A percentile compares a stretch with the other conserved stretches of the same genome.
These are phyloP conservation scores for Operophtera brumata DNA, from an alignment of 2,888 invertebrate species.

Conservation along the genomic window DNA sequence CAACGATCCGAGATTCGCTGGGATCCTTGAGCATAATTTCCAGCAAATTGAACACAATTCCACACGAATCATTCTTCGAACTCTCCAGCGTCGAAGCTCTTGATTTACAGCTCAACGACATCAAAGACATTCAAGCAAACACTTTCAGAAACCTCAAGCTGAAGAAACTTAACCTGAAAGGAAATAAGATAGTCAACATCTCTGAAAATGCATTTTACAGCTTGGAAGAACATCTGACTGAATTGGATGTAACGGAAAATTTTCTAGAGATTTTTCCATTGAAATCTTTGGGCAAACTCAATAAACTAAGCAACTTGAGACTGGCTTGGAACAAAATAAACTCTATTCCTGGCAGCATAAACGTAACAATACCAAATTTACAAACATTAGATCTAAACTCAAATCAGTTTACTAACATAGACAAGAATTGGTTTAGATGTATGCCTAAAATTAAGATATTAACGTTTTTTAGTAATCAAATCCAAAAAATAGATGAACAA, in stretches of 20 bases:
- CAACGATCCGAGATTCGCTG: conserved; percentile 84
- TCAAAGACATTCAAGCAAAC: conserved; percentile 89
- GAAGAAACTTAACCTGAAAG: conserved; percentile 90
- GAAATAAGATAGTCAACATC: conserved; percentile 89
- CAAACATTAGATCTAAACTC: conserved; percentile 91
- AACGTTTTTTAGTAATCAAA: conserved; percentile 91
- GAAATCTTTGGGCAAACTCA: conserved; percentile 87
- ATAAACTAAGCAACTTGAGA: conserved; percentile 85
- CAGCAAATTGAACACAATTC: conserved; percentile 86
- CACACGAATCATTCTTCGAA: conserved; percentile 87
- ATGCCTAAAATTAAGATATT: conserved; percentile 90
- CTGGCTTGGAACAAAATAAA: conserved; percentile 92
- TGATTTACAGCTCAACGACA: conserved; percentile 92
- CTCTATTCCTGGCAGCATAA: conserved; percentile 86
- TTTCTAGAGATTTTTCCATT: conserved; percentile 91
- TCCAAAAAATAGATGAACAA: conserved; percentile 87
- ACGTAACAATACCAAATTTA: conserved; percentile 85
- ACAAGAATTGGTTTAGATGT: conserved; percentile 88
- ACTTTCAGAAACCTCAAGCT: conserved; percentile 91
- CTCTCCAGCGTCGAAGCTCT: conserved; percentile 86
- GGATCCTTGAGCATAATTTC: conserved; percentile 89
- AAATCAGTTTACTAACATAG: conserved; percentile 89
- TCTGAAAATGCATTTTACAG: conserved; percentile 92
- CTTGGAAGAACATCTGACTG: conserved; percentile 87
- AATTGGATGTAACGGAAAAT: conserved; percentile 93